These are phyloP conservation scores for Leucophenga varia DNA, from an alignment of 1,140 invertebrate species.

Conservation along the genomic window DNA sequence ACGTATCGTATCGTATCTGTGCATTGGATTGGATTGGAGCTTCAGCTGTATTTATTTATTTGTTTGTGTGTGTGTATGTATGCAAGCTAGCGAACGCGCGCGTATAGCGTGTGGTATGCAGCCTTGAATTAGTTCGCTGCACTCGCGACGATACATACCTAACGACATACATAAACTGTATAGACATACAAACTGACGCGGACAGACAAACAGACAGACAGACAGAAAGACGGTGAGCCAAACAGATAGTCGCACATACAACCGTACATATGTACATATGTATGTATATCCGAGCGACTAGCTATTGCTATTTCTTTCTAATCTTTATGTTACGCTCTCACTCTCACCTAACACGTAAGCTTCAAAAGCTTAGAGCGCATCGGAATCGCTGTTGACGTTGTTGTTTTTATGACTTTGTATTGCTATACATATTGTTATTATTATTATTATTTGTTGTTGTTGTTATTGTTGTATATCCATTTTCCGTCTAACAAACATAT, in stretches of 20 bases:
- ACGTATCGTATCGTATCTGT: no score
- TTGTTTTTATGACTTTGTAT: no score
- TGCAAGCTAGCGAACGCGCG: no score
- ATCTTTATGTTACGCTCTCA: no score
- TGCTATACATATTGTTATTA: no score
- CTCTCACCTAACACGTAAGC: no score
- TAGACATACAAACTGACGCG: neutral
- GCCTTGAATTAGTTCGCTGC: conserved; percentile 57
- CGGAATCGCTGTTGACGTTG: no score
- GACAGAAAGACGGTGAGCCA: neutral
- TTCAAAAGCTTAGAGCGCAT: conserved; percentile 30
- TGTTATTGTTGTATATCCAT: conserved; percentile 49
- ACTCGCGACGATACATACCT: conserved; percentile 24
- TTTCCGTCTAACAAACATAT: conserved; percentile 43
- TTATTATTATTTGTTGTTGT: no score
- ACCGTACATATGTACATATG: neutral
- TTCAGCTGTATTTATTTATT: no score
- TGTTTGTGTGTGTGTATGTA: no score
- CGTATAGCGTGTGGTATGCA: conserved; percentile 48
- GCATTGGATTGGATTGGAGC: no score
- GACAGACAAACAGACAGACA: conserved; percentile 3
- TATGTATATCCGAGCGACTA: neutral
- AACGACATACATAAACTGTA: neutral
- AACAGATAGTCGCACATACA: neutral
- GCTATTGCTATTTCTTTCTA: no score